These are phyloP conservation scores for Trachelus iudaicus DNA, from an alignment of 2,888 invertebrate species.

Conservation along the genomic window DNA sequence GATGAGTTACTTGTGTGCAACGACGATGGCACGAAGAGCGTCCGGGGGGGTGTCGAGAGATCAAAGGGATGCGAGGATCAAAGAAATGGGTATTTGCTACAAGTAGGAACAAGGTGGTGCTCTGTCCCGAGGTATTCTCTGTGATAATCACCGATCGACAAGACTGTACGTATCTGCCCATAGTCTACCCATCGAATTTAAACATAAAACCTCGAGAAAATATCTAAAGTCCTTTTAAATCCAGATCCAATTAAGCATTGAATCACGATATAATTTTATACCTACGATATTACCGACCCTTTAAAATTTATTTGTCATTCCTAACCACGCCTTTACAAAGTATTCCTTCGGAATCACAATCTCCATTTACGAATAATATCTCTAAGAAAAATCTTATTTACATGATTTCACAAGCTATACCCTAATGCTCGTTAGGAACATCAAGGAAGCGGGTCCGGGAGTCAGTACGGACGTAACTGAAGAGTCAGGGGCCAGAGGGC, in stretches of 20 bases:
- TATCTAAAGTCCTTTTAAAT: not conserved
- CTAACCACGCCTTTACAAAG: not conserved
- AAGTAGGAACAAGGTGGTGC: slow-evolving; percentile 33
- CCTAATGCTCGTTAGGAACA: not conserved
- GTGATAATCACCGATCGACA: slow-evolving; percentile 30
- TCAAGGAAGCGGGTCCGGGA: not conserved
- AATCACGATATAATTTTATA: not conserved
- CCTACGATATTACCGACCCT: not conserved
- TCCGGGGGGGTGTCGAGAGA: slow-evolving; percentile 44
- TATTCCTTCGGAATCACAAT: not conserved
- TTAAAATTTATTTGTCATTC: not conserved
- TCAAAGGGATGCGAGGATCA: slow-evolving; percentile 46
- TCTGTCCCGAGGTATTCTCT: not conserved
- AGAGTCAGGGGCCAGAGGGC: slow-evolving; percentile 38
- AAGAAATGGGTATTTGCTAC: slow-evolving; percentile 47
- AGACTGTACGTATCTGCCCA: not conserved
- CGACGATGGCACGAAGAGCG: slow-evolving; percentile 28
- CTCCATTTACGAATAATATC: not conserved
- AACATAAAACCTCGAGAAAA: not conserved
- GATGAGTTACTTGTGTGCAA: slow-evolving; percentile 33
- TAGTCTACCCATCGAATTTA: not conserved
- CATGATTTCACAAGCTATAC: not conserved
- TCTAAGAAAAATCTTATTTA: not conserved
- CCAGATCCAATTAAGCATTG: not conserved
- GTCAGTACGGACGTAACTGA: not conserved